phyloP scores from a whole-genome alignment of 2,888 invertebrate genomes.

The Lepidocyrtinus sp. region DNA sequence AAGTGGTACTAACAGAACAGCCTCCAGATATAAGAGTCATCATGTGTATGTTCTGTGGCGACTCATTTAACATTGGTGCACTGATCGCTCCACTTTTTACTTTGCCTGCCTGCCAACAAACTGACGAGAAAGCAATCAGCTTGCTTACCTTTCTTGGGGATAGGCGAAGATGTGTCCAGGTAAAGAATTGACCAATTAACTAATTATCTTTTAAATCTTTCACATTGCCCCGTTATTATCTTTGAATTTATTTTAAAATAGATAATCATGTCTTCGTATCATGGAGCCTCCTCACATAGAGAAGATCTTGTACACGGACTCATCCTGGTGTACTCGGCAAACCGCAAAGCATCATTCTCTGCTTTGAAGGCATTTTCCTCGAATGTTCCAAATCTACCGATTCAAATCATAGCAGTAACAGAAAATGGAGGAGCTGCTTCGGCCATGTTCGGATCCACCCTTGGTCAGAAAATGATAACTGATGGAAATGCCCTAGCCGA shows the following conservation, averaged over 20 bases:
- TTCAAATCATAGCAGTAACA: conserved; percentile 89
- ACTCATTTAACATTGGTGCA: conserved; percentile 84
- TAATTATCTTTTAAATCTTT: not conserved
- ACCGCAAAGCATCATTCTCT: conserved; percentile 93
- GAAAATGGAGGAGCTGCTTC: conserved; percentile 81
- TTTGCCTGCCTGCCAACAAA: conserved; percentile 89
- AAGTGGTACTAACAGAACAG: conserved; percentile 66
- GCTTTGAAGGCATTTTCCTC: conserved; percentile 94
- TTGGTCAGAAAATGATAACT: conserved; percentile 90
- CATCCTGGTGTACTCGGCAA: conserved; percentile 94
- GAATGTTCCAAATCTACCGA: conserved; percentile 92
- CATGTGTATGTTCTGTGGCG: conserved; percentile 97
- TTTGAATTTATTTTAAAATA: conserved; percentile 16
- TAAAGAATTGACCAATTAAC: conserved; percentile 24
- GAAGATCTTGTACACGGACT: conserved; percentile 96
- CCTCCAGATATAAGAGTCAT: conserved; percentile 78
- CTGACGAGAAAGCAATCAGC: conserved; percentile 89
- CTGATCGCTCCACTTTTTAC: conserved; percentile 89
- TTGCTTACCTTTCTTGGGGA: conserved; percentile 88
- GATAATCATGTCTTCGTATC: conserved; percentile 93
- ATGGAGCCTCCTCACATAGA: conserved; percentile 92
- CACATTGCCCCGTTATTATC: not conserved
- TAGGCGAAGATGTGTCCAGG: conserved; percentile 69
- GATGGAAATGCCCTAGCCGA: conserved; percentile 94
- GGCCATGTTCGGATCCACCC: conserved; percentile 91